phyloP scores from a whole-genome alignment of 2,888 invertebrate genomes.

The Tetranychus piercei region DNA sequence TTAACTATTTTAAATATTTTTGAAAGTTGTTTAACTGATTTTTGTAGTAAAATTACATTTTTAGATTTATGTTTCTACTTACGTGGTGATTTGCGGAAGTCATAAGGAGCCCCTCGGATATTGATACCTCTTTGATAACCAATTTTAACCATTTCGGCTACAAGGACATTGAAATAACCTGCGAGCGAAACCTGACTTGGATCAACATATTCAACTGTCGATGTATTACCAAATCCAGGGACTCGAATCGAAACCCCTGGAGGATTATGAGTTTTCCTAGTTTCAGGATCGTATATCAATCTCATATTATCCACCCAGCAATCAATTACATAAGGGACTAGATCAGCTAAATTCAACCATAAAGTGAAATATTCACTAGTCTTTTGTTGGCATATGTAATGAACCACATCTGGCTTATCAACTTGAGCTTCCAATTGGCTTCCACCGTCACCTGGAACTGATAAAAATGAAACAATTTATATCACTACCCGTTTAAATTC shows the following conservation, averaged over 20 bases:
- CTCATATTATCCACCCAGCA: slow-evolving; percentile 59
- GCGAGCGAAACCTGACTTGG: slow-evolving; percentile 56
- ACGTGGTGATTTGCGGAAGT: slow-evolving; percentile 89
- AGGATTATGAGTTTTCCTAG: slow-evolving; percentile 58
- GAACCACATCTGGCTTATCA: slow-evolving; percentile 58
- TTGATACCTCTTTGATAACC: slow-evolving; percentile 60
- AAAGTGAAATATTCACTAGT: slow-evolving; percentile 66
- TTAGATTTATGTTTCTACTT: slow-evolving; percentile 27
- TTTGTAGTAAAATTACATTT: no score
- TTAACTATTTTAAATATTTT: no score
- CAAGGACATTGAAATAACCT: slow-evolving; percentile 70
- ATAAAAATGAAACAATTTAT: background rate
- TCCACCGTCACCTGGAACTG: slow-evolving; percentile 87
- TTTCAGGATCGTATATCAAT: slow-evolving; percentile 61
- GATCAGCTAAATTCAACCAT: slow-evolving; percentile 84
- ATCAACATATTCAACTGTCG: slow-evolving; percentile 84
- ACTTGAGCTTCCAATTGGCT: slow-evolving; percentile 77
- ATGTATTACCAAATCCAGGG: slow-evolving; percentile 73
- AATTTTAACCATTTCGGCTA: slow-evolving; percentile 50
- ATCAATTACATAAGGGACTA: slow-evolving; percentile 74
- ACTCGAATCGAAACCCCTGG: slow-evolving; percentile 62
- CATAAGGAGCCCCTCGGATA: slow-evolving; percentile 82
- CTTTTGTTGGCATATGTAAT: slow-evolving; percentile 65
- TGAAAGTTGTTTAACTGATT: no score
- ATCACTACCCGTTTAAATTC: no score